Conservation (phyloP, 1,140 invertebrate genomes). For the Dendrolimus punctatus region DNA sequence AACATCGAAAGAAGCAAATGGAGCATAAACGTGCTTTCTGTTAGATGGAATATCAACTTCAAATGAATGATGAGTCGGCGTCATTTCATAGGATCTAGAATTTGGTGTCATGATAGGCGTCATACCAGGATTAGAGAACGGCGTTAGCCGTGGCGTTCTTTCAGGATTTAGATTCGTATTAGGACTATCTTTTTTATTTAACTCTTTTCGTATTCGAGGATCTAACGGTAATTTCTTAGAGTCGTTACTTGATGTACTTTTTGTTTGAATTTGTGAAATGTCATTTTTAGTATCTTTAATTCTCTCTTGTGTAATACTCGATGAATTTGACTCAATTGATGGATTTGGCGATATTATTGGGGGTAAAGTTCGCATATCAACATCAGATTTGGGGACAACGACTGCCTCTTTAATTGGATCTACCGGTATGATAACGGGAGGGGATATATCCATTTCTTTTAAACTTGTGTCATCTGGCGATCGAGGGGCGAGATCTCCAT, state of each 20-base stretch:
- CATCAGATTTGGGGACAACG: conserved; percentile 31
- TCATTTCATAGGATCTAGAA: conserved; percentile 34
- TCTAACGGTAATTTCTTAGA: conserved; percentile 20
- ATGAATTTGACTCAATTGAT: not conserved
- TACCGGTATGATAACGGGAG: conserved; percentile 53
- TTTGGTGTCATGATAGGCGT: conserved; percentile 24
- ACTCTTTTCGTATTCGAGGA: conserved; percentile 34
- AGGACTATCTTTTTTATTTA: conserved; percentile 12
- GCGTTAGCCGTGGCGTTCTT: conserved; percentile 8
- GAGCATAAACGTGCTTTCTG: conserved; percentile 47
- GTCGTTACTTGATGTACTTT: conserved; percentile 9
- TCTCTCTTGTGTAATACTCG: not conserved
- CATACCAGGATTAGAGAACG: conserved; percentile 16
- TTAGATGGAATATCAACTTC: conserved; percentile 27
- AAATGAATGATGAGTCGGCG: conserved; percentile 30
- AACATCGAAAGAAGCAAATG: conserved; percentile 28
- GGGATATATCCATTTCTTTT: conserved; percentile 26
- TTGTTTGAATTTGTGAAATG: conserved; percentile 10
- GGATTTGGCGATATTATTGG: conserved; percentile 13
- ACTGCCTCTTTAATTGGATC: conserved; percentile 39
- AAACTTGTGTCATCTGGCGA: conserved; percentile 55
- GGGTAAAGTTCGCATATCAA: conserved; percentile 52
- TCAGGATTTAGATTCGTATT: conserved; percentile 16
- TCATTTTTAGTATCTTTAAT: conserved; percentile 2
- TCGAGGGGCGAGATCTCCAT: conserved; percentile 47